A percentile compares a stretch with the other conserved stretches of the same genome.
phyloP scores from a whole-genome alignment of 2,888 invertebrate species.

The Thymelicus acteon region DNA sequence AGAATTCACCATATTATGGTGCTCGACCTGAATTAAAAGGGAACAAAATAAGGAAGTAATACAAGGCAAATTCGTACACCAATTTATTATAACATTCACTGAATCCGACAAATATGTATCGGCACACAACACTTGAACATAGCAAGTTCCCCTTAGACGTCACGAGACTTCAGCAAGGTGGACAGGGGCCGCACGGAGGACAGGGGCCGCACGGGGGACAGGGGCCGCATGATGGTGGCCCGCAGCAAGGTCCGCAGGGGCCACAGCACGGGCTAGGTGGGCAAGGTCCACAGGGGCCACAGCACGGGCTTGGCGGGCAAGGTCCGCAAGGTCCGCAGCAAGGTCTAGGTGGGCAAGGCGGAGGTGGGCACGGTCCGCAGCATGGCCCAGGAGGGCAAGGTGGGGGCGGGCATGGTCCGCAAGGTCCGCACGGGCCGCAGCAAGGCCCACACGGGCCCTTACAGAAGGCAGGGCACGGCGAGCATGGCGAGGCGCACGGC shows the following conservation, averaged over 20 bases:
- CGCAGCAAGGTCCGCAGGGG: conserved; percentile 4
- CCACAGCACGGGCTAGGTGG: neutral
- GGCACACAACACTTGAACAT: neutral
- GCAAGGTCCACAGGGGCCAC: conserved; percentile 5
- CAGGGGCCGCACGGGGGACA: neutral
- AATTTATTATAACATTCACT: conserved; percentile 7
- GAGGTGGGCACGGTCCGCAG: conserved; percentile 39
- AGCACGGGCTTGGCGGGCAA: neutral
- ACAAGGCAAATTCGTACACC: neutral
- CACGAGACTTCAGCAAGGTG: neutral
- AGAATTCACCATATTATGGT: no score
- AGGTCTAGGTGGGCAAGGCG: neutral
- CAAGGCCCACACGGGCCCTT: conserved; percentile 41
- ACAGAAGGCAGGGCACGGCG: conserved; percentile 37
- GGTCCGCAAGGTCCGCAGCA: conserved; percentile 35
- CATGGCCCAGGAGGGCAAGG: conserved; percentile 26
- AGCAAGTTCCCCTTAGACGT: neutral
- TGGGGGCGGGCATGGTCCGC: conserved; percentile 33
- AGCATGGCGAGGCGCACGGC: conserved; percentile 52
- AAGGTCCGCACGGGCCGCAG: conserved; percentile 42
- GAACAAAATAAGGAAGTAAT: no score
- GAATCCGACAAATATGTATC: neutral
- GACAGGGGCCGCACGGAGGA: conserved; percentile 16
- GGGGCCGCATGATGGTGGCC: neutral
- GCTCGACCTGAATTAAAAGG: no score